These are phyloP conservation scores for Hirtodrosophila trivittata DNA, from an alignment of 2,888 invertebrate genomes.

Conservation along the genomic window DNA sequence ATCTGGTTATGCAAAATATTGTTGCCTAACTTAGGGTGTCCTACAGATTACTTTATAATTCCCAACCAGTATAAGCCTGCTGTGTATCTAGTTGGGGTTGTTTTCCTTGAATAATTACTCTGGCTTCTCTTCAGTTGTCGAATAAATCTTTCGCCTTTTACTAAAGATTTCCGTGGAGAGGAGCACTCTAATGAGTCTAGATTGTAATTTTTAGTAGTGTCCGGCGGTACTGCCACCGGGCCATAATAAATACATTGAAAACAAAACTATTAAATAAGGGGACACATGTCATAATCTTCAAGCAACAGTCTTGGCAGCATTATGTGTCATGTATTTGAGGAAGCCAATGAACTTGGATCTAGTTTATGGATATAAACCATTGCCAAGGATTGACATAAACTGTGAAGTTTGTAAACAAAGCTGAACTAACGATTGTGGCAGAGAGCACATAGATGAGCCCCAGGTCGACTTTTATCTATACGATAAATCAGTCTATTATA, in stretches of 20 bases:
- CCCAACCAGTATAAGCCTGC: constrained; percentile 6
- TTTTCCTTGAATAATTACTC: background rate
- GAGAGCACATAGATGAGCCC: no score
- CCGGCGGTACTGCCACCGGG: constrained; percentile 9
- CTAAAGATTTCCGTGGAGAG: constrained; percentile 39
- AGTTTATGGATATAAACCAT: constrained; percentile 18
- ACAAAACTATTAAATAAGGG: background rate
- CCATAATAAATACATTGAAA: constrained; percentile 24
- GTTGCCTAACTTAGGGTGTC: no score
- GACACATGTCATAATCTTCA: background rate
- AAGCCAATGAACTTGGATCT: background rate
- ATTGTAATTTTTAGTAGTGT: constrained; percentile 23
- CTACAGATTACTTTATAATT: constrained; percentile 13
- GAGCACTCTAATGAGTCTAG: constrained; percentile 22
- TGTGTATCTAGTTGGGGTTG: background rate
- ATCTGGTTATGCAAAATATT: no score
- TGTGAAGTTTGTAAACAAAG: constrained; percentile 36
- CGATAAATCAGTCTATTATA: constrained; percentile 39
- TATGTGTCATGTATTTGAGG: no score
- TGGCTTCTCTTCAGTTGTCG: constrained; percentile 30
- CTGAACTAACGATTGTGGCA: no score
- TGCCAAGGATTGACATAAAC: constrained; percentile 13
- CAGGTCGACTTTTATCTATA: no score
- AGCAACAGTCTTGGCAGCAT: no score
- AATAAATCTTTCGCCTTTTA: constrained; percentile 51